Percentiles rank a stretch among this genome's conserved stretches.
phyloP scores from a whole-genome alignment of 2,797 vertebrate species.

The Urocyon cinereoargenteus region DNA sequence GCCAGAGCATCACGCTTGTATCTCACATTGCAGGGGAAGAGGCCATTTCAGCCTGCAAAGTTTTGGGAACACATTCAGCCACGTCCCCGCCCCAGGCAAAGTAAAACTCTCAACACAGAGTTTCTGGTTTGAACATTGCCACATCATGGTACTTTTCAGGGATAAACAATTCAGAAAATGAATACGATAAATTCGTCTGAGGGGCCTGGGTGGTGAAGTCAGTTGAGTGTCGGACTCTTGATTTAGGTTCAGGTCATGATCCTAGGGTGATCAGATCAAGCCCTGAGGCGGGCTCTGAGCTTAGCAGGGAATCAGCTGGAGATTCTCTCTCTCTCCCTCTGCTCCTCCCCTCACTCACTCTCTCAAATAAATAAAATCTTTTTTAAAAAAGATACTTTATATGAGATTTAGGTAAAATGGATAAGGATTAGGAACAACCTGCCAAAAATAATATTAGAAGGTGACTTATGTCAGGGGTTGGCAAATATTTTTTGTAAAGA shows the following conservation, averaged over 20 bases:
- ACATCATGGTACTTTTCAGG: not conserved
- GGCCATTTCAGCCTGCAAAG: not conserved
- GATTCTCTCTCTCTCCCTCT: not conserved
- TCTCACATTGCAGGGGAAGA: not conserved
- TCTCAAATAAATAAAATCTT: not conserved
- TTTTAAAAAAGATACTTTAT: not conserved
- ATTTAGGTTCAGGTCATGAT: not conserved
- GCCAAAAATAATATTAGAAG: not conserved
- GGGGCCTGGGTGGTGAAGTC: not conserved
- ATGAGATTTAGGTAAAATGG: not conserved
- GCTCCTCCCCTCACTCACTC: not conserved
- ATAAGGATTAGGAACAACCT: not conserved
- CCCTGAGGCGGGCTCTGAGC: rapidly evolving
- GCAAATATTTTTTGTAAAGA: not conserved
- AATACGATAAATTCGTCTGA: not conserved
- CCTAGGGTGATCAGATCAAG: not conserved
- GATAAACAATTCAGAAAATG: not conserved
- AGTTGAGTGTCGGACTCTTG: not conserved
- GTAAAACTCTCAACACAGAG: not conserved
- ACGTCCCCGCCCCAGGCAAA: not conserved
- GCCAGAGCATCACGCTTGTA: not conserved
- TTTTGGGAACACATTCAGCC: not conserved
- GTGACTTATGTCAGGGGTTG: not conserved
- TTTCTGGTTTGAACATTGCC: not conserved
- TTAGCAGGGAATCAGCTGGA: not conserved